Conservation (phyloP, 2,797 vertebrate species). For the Aeoliscus strigatus region DNA sequence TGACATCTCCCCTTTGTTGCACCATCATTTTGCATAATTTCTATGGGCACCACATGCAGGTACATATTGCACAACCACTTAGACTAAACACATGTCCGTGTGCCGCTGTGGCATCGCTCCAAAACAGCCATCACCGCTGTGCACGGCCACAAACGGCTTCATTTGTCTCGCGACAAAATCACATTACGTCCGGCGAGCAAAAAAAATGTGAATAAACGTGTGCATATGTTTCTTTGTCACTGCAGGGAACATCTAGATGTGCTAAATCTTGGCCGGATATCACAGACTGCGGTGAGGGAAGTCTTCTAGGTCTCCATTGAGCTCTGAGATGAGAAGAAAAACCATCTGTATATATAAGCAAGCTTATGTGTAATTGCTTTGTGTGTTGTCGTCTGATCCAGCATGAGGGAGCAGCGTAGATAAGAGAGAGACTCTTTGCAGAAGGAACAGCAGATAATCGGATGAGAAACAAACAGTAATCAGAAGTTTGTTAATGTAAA, state of each 20-base stretch:
- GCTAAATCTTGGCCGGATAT: slow-evolving; percentile 21
- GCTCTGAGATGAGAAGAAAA: slow-evolving; percentile 56
- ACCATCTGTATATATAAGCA: slow-evolving; percentile 60
- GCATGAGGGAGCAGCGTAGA: slow-evolving; percentile 35
- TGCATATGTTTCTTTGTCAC: too few relatives aligned
- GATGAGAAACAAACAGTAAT: slow-evolving; percentile 48
- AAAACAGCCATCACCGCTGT: slow-evolving; percentile 19
- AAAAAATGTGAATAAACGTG: too few relatives aligned
- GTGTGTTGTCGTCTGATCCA: slow-evolving; percentile 53
- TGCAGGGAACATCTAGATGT: too few relatives aligned
- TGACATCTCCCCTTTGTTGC: not conserved
- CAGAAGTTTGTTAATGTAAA: slow-evolving; percentile 53
- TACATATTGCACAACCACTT: not conserved
- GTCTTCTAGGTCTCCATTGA: slow-evolving; percentile 39
- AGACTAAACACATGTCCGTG: not conserved
- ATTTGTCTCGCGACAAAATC: too few relatives aligned
- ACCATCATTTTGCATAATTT: not conserved
- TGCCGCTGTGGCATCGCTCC: slow-evolving; percentile 15
- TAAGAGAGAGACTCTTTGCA: slow-evolving; percentile 36
- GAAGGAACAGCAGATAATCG: too few relatives aligned
- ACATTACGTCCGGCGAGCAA: too few relatives aligned
- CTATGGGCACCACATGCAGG: too few relatives aligned
- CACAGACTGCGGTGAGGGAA: slow-evolving; percentile 42
- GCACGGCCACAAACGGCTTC: too few relatives aligned
- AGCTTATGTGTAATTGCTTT: slow-evolving; percentile 55